Percentiles rank a stretch among this genome's conserved stretches.
phyloP scores from a whole-genome alignment of 2,888 invertebrate species.

The Xestobium rufovillosum region DNA sequence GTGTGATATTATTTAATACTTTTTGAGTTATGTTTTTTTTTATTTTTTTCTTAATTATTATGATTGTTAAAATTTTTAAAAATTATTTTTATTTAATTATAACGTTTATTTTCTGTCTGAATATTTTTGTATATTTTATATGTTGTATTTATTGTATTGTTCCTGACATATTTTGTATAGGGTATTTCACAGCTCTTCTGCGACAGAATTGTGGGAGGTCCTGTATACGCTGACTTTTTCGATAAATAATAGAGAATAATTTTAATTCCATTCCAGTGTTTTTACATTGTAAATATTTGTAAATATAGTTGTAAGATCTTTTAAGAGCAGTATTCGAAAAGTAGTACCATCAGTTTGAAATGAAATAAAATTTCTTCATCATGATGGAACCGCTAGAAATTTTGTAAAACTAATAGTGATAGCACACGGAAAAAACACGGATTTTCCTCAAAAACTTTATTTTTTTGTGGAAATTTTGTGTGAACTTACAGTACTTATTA shows the following conservation, averaged over 20 bases:
- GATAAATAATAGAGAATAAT: no score
- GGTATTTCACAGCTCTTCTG: conserved; percentile 11
- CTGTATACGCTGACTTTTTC: no score
- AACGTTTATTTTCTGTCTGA: conserved; percentile 24
- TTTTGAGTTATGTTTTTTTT: conserved; percentile 41
- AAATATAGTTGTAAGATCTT: no score
- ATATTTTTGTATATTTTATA: conserved; percentile 24
- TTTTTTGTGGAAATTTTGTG: neutral
- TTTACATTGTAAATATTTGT: no score
- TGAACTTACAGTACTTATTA: conserved; percentile 34
- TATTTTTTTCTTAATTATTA: conserved; percentile 32
- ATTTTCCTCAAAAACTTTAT: neutral
- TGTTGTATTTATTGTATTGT: conserved; percentile 43
- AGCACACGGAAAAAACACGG: no score
- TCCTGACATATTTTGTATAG: conserved; percentile 31
- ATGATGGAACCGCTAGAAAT: neutral
- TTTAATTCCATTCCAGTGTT: no score
- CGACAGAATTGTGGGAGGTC: no score
- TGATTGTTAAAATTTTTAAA: conserved; percentile 37
- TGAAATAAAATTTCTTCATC: no score
- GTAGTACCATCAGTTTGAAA: no score
- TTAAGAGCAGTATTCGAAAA: no score
- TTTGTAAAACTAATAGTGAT: neutral
- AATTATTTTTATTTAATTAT: conserved; percentile 38
- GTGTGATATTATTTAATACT: conserved; percentile 47